Evolutionary conservation across 2,797 vertebrate species (phyloP), one percentile per base, ranked within the genome.

Genomic region (Orestias chungarensis): DNA sequence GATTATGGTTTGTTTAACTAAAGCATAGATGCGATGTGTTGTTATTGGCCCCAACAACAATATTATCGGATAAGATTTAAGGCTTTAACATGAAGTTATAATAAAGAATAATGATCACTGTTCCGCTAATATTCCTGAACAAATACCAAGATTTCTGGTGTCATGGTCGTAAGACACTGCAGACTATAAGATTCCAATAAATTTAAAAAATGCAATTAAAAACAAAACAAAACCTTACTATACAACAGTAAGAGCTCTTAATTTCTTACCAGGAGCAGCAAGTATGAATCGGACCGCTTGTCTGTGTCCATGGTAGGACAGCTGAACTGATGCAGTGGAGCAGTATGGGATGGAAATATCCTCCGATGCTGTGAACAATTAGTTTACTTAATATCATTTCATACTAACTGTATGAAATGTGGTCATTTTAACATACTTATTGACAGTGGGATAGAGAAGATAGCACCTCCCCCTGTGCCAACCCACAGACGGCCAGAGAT

Each of bases 241-340:
- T n/a, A 40, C n/a, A 40, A 40, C 14, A 40, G 14, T 62, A 42
- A 23, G 11, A 20, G 4, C 12, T 2, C 8, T 64, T 1, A 38
- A 6, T 67, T 72, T 68, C 76, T 83, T 82, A 95, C 95, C 93
- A 62, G 93, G 87, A 50, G 94, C 94, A 69, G 89, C 90, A 62
- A 95, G 92, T 64, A 95, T 94, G 75, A 95, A 95, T 86, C 93
- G 91, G 77, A 95, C 94, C 27, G 93, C 90, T 80, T 95, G 94
- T 73, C 94, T 90, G 71, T 95, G 95, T 66, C 94, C 95, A 81
- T 95, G 95, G 85, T 92, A 95, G 76, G 92, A 95, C 47, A 95
- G 87, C 89, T 95, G 95, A 71, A 93, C 89, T 6, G 87, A 87
- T 54, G 87, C 75, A 66, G 90, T 83, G 38, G 88, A 89, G 78